Percentiles rank a stretch among this genome's conserved stretches.
Evolutionary conservation across 1,140 invertebrate species (phyloP).

Genomic region (Drosophila fuyamai): DNA sequence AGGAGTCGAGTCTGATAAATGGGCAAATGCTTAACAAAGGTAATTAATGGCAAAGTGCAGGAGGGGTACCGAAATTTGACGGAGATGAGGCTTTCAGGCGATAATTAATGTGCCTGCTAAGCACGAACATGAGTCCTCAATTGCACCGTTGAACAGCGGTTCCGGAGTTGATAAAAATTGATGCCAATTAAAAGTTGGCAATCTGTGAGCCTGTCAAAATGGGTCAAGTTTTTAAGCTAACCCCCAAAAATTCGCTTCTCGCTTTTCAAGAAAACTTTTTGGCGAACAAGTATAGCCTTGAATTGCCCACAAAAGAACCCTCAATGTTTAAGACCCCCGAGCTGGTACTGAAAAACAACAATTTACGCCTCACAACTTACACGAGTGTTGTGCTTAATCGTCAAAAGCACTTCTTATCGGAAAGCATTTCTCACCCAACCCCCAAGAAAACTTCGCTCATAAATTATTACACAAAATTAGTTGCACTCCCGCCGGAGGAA

Average conservation of each 20-base stretch:
- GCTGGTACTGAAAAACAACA: conserved; percentile 33
- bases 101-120: conserved; percentile 65
- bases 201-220: conserved; percentile 48
- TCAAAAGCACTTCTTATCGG: conserved; percentile 65
- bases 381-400: conserved; percentile 66
- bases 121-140: conserved; percentile 33
- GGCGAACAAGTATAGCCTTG: conserved; percentile 13
- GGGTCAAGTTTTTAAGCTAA: conserved; percentile 34
- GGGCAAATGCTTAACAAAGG: conserved; percentile 44
- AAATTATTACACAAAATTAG: conserved; percentile 73
- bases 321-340: conserved; percentile 41
- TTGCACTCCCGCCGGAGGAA: conserved; percentile 23
- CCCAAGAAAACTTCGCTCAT: conserved; percentile 61
- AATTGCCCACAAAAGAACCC: conserved; percentile 45
- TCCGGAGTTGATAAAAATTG: conserved; percentile 48
- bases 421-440: conserved; percentile 15
- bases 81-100: conserved; percentile 25
- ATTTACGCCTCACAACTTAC: conserved; percentile 42
- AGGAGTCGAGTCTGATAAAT: conserved; percentile 53
- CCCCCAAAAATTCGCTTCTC: neutral
- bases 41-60: conserved; percentile 64
- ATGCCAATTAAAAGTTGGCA: conserved; percentile 59
- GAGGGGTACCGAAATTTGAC: neutral
- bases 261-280: conserved; percentile 33
- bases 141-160: conserved; percentile 21